Evolutionary conservation across 2,888 invertebrate genomes (phyloP).

Genomic region (Sceliomorpha sp.): DNA sequence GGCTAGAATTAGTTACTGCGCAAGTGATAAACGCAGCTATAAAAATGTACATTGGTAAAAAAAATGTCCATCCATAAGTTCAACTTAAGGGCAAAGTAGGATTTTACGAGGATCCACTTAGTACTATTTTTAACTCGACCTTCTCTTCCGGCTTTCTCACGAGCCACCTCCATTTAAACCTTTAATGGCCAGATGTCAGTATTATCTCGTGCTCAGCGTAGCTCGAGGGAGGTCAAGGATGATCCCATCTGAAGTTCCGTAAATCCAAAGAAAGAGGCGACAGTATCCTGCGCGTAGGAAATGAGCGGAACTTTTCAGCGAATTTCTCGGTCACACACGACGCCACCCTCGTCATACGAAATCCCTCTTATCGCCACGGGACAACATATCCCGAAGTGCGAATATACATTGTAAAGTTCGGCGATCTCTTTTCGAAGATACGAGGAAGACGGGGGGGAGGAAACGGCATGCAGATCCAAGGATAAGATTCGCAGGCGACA

Average conservation of each 20-base stretch:
- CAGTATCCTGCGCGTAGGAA: conserved; percentile 2
- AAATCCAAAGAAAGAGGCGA: background rate
- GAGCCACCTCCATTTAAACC: too few relatives aligned
- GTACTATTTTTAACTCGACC: too few relatives aligned
- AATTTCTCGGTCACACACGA: conserved; percentile 14
- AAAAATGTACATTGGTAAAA: too few relatives aligned
- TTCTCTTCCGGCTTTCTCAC: too few relatives aligned
- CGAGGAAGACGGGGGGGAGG: background rate
- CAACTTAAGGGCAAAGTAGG: too few relatives aligned
- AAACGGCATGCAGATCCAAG: conserved; percentile 4
- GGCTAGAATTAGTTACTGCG: too few relatives aligned
- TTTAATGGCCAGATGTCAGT: too few relatives aligned
- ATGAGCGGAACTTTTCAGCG: conserved; percentile 16
- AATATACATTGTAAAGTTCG: conserved; percentile 9
- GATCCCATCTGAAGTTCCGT: conserved; percentile 1
- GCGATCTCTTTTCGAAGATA: conserved; percentile 15
- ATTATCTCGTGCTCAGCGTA: too few relatives aligned
- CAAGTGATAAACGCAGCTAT: too few relatives aligned
- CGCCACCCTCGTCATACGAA: conserved; percentile 23
- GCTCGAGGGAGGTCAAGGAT: conserved; percentile 6
- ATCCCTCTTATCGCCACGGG: conserved; percentile 23
- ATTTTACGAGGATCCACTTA: too few relatives aligned
- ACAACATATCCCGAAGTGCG: conserved; percentile 13
- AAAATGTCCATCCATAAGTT: too few relatives aligned
- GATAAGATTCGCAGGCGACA: conserved; percentile 10